phyloP scores from a whole-genome alignment of 2,113 vertebrate genomes.

The Acinonyx jubatus region DNA sequence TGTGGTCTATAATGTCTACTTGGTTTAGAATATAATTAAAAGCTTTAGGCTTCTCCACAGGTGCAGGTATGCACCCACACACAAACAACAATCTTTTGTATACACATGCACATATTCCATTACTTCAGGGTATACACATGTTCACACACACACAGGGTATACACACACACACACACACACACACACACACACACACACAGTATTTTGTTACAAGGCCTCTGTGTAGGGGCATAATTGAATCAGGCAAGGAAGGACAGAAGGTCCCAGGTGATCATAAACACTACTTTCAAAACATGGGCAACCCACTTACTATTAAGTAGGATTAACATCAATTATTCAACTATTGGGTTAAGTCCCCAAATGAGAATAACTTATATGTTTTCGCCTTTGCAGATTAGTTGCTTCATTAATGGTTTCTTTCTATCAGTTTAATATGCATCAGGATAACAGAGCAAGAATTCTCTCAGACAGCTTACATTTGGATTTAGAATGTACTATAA shows the following conservation, averaged over 20 bases:
- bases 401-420: not conserved
- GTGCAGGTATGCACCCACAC: rapidly evolving
- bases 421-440: not conserved
- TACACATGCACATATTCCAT: not conserved
- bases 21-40: not conserved
- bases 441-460: not conserved
- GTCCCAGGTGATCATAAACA: not conserved
- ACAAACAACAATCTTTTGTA: not conserved
- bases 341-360: not conserved
- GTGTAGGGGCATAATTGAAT: not conserved
- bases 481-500: not conserved
- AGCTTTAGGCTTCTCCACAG: not conserved
- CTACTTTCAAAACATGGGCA: not conserved
- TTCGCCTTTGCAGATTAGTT: not conserved
- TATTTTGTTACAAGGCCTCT: not conserved
- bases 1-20: not conserved
- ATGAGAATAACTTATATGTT: not conserved
- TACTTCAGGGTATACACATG: not conserved
- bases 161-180: not conserved
- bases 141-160: not conserved
- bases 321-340: not conserved
- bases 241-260: not conserved
- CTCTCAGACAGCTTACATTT: not conserved
- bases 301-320: not conserved
- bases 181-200: not conserved